phyloP scores from a whole-genome alignment of 2,113 vertebrate species.

The Hydrochoerus hydrochaeris region DNA sequence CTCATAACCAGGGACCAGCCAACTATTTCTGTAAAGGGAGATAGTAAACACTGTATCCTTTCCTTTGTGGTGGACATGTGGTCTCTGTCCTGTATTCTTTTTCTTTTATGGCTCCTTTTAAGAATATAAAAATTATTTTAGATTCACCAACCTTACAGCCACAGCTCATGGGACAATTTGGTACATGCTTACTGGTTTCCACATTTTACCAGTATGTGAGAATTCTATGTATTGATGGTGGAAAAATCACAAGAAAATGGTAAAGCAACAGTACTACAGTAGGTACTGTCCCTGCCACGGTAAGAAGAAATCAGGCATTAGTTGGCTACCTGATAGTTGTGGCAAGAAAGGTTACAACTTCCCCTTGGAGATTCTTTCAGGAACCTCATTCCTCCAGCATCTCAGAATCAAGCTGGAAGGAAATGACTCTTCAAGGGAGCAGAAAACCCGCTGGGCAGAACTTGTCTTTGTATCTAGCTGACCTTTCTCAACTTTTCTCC shows the following conservation, averaged over 20 bases:
- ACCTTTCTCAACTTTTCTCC: conserved; percentile 15
- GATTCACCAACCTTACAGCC: neutral
- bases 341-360: neutral
- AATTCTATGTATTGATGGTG: neutral
- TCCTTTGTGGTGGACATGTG: neutral
- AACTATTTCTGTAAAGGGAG: neutral
- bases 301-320: neutral
- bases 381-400: neutral
- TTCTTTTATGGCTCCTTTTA: neutral
- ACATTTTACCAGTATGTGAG: neutral
- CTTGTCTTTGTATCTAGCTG: neutral
- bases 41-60: neutral
- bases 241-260: neutral
- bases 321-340: neutral
- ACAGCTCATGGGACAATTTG: neutral
- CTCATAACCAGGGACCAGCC: neutral
- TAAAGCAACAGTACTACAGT: neutral
- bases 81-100: neutral
- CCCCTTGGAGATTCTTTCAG: neutral
- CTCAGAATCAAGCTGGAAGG: neutral
- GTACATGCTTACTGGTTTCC: neutral
- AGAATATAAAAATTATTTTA: conserved; percentile 4
- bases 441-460: neutral
- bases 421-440: neutral
- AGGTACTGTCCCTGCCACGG: neutral